Evolutionary conservation across 2,888 invertebrate species (phyloP).

Genomic region (Itoplectis maculator): DNA sequence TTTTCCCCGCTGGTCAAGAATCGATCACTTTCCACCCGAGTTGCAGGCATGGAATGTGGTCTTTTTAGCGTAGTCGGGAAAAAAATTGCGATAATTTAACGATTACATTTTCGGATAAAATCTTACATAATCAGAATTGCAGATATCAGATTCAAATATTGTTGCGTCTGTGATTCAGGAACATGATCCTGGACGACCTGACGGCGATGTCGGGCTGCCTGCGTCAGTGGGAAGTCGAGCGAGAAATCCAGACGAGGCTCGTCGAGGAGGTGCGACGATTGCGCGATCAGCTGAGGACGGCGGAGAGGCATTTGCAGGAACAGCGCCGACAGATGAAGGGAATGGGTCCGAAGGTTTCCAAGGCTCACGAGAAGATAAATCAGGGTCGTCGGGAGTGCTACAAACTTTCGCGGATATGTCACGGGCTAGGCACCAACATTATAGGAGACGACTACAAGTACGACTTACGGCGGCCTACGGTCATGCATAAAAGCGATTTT

Average conservation of each 20-base stretch:
- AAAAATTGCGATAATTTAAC: too few relatives aligned
- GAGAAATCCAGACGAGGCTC: slow-evolving; percentile 77
- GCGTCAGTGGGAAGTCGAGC: slow-evolving; percentile 81
- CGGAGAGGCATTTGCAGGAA: slow-evolving; percentile 77
- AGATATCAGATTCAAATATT: slow-evolving; percentile 19
- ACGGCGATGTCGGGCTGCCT: slow-evolving; percentile 80
- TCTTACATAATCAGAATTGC: slow-evolving; percentile 34
- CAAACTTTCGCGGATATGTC: slow-evolving; percentile 79
- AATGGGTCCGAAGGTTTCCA: slow-evolving; percentile 77
- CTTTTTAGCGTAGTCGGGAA: too few relatives aligned
- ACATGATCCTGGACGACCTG: slow-evolving; percentile 81
- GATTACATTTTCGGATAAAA: too few relatives aligned
- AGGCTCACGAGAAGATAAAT: slow-evolving; percentile 78
- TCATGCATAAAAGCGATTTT: slow-evolving; percentile 27
- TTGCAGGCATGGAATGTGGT: too few relatives aligned
- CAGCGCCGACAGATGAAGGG: slow-evolving; percentile 77
- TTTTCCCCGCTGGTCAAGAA: too few relatives aligned
- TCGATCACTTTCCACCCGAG: too few relatives aligned
- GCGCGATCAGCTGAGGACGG: slow-evolving; percentile 76
- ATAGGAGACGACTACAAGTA: slow-evolving; percentile 82
- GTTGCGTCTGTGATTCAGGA: slow-evolving; percentile 72
- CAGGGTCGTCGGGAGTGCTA: slow-evolving; percentile 79
- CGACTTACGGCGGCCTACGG: slow-evolving; percentile 44
- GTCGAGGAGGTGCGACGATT: slow-evolving; percentile 78
- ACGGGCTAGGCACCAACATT: slow-evolving; percentile 77